A percentile compares a stretch with the other conserved stretches of the same genome.
phyloP scores from a whole-genome alignment of 2,113 vertebrate species.

The Clarias gariepinus region DNA sequence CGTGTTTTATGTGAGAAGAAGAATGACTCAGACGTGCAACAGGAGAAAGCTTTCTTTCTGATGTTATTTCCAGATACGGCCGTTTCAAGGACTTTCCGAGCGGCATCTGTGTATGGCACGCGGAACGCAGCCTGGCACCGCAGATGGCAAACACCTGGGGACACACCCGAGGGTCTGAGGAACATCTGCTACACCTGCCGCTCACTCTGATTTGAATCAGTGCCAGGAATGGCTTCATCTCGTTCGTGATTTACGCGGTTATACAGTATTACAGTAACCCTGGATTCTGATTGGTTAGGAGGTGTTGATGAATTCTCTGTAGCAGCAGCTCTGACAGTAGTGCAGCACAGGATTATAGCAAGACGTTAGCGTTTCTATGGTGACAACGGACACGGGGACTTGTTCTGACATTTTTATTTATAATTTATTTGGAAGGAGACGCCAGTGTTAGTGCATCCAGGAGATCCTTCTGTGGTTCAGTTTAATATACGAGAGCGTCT shows the following conservation, averaged over 20 bases:
- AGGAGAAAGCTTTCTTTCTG: constrained; percentile 9
- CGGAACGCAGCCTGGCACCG: constrained; percentile 3
- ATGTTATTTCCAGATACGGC: constrained; percentile 7
- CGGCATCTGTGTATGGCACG: constrained; percentile 36
- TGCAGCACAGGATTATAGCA: too few relatives aligned
- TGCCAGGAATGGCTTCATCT: constrained; percentile 1
- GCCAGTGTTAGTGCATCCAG: not conserved
- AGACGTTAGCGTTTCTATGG: not conserved
- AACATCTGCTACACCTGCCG: constrained; percentile 47
- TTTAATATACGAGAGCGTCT: not conserved
- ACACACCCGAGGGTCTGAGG: not conserved
- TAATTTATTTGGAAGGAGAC: not conserved
- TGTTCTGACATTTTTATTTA: not conserved
- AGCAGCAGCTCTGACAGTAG: not conserved
- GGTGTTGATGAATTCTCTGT: too few relatives aligned
- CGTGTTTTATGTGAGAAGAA: not conserved
- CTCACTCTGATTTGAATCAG: not conserved
- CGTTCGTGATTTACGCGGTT: not conserved
- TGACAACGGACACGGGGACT: not conserved
- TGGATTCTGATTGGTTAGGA: not conserved
- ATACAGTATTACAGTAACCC: too few relatives aligned
- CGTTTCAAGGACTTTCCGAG: constrained; percentile 8
- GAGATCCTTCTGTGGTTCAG: not conserved
- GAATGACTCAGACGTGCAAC: constrained; percentile 2
- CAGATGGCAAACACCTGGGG: constrained; percentile 42